These are phyloP conservation scores for Elephas maximus DNA, from an alignment of 2,113 vertebrate genomes.

Conservation along the genomic window DNA sequence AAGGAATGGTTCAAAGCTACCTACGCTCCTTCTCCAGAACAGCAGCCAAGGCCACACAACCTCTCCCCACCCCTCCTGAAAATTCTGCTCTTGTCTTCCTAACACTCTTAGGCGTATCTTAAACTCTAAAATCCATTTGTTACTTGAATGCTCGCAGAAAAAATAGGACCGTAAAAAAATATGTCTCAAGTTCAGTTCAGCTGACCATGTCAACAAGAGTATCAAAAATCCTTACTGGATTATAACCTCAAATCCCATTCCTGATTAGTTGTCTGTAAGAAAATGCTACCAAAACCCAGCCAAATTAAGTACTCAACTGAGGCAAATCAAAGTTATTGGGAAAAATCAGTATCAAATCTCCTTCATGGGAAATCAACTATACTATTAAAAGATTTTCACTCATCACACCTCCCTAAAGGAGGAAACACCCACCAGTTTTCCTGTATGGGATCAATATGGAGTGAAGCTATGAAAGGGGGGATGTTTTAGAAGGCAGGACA, in stretches of 20 bases:
- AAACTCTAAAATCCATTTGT: constrained; percentile 6
- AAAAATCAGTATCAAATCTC: background rate
- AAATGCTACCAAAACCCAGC: constrained; percentile 56
- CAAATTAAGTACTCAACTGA: constrained; percentile 42
- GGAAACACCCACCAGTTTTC: constrained; percentile 46
- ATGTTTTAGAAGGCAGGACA: background rate
- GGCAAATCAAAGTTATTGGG: background rate
- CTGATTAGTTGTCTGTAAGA: constrained; percentile 1
- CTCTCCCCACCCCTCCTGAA: background rate
- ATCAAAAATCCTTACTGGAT: background rate
- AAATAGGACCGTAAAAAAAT: background rate
- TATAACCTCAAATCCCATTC: background rate
- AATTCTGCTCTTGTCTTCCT: constrained; percentile 50
- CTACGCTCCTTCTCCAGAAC: background rate
- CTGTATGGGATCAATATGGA: constrained; percentile 66
- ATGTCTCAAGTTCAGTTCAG: background rate
- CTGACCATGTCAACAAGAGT: background rate
- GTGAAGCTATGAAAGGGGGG: background rate
- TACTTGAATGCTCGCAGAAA: constrained; percentile 39
- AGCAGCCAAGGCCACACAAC: background rate
- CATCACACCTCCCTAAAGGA: constrained; percentile 40
- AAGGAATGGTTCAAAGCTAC: background rate
- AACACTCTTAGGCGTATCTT: background rate
- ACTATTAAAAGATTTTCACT: constrained; percentile 57
- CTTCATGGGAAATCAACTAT: constrained; percentile 10